These are phyloP conservation scores for Oryctolagus cuniculus DNA, from an alignment of 2,113 vertebrate species.

Conservation along the genomic window mOryCun1.1 NC_091438.1:138746001-138746500, in stretches of 20 bases:
- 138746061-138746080: not conserved
- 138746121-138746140: not conserved
- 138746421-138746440: slow-evolving; percentile 70
- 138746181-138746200: not conserved
- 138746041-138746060: not conserved
- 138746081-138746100: not conserved
- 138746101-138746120: not conserved
- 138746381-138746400: not conserved
- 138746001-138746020: not conserved
- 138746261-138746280: not conserved
- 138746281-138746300: not conserved
- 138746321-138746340: not conserved
- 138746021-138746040: not conserved
- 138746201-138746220: not conserved
- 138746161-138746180: not conserved
- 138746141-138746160: not conserved
- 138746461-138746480: slow-evolving; percentile 30
- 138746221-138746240: not conserved
- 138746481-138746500: slow-evolving; percentile 21
- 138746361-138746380: not conserved
- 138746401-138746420: slow-evolving; percentile 23
- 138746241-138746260: not conserved
- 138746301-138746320: not conserved
- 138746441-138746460: slow-evolving; percentile 68
- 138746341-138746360: not conserved